Base-by-base conservation (phyloP, 2,797 vertebrate genomes). In the Merluccius polli region DNA sequence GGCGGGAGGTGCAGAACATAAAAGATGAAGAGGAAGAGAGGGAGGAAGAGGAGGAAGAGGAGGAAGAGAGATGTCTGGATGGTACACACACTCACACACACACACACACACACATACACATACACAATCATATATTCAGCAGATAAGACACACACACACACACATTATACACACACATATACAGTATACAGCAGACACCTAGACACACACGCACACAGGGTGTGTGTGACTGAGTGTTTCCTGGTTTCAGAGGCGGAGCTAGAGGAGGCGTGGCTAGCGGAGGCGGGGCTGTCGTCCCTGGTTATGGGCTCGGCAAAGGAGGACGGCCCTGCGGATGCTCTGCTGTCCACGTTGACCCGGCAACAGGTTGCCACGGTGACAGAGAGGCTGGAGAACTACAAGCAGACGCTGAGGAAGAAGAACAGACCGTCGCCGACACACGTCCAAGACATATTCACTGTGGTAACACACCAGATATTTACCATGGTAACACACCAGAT, bases 211-310 rank as follows among this genome's bases (percentile, higher is more conserved):
- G 21, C 18, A 52, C 18, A 52, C 24, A 67, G 9, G 59, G 21
- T 65, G 24, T 44, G 41, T 44, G 15, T 52, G 18, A 63, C n/a
- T 63, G 9, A 27, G n/a, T 69, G 13, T 69, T 11, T 15, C 67
- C 67, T 69, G 21, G 27, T 32, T 77, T 1, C 87, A 99, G 97
- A 98, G 89, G 95, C 95, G 10, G 97, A 98, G 79, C 85, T 96
- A 79, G 97, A 99, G 85, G 97, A 96, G 63, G 95, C 95, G 78
- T 99, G 98, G 98, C 89, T 99, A 18, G 94, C 93, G 74, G 96
- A 97, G 0, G 96, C 95, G 0, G 98, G 98, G 10, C 82, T 99
- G 16, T 96, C 96, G 29, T 95, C 94, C 0, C 78, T 99, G 81
- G 93, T 98, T 78, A 95, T 91, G 0, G 95, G 94, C 48, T 74